phyloP scores from a whole-genome alignment of 1,140 invertebrate genomes.

The Bombus sibiricus region DNA sequence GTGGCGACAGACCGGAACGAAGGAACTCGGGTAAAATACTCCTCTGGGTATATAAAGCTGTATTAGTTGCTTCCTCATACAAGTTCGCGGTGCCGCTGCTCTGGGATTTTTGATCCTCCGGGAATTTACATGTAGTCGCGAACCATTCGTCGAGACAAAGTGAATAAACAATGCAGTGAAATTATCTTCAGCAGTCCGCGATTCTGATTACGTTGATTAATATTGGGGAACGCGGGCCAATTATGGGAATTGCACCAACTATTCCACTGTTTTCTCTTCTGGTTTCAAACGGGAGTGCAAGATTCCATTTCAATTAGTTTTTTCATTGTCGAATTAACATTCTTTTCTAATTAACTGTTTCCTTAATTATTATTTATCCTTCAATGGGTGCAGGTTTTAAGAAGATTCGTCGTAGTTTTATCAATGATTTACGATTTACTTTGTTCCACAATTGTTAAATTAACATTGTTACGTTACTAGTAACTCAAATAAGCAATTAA shows the following conservation, averaged over 20 bases:
- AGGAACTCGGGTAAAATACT: constrained; percentile 67
- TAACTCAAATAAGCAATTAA: too few relatives aligned
- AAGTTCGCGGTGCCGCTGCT: constrained; percentile 36
- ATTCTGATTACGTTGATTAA: constrained; percentile 51
- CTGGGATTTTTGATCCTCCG: constrained; percentile 47
- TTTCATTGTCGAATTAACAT: neutral
- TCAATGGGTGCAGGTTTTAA: neutral
- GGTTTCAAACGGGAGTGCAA: neutral
- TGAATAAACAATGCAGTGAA: constrained; percentile 64
- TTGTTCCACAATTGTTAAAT: too few relatives aligned
- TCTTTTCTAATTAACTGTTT: neutral
- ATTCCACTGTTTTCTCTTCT: neutral
- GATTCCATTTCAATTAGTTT: neutral
- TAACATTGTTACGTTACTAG: too few relatives aligned
- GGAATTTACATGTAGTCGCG: constrained; percentile 63
- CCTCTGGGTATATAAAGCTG: constrained; percentile 68
- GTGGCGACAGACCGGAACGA: constrained; percentile 70
- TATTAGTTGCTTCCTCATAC: constrained; percentile 56
- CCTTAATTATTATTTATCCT: neutral
- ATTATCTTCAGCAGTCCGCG: constrained; percentile 51
- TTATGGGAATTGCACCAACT: neutral
- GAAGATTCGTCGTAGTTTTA: too few relatives aligned
- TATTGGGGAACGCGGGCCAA: neutral
- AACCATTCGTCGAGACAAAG: constrained; percentile 59
- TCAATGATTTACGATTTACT: too few relatives aligned